phyloP scores from a whole-genome alignment of 2,888 invertebrate genomes.

The Clostera curtula region DNA sequence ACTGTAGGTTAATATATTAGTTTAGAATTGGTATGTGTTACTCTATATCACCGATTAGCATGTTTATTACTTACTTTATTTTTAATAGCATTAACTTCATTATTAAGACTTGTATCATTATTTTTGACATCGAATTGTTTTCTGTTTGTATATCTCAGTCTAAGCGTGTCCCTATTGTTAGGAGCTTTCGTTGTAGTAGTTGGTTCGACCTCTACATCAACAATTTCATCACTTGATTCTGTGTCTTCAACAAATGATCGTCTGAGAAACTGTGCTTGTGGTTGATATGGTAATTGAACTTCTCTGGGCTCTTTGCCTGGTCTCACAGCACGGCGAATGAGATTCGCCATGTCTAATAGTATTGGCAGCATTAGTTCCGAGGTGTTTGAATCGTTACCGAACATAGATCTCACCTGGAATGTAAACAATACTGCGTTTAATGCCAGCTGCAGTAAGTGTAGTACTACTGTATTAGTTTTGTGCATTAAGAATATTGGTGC shows the following conservation, averaged over 20 bases:
- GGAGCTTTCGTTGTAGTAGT: constrained; percentile 25
- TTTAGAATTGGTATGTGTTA: too few relatives aligned
- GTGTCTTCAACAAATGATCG: constrained; percentile 53
- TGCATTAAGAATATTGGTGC: neutral
- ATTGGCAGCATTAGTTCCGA: constrained; percentile 77
- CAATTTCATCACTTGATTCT: constrained; percentile 42
- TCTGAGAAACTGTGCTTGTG: constrained; percentile 45
- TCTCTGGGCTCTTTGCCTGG: constrained; percentile 51
- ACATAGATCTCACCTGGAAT: constrained; percentile 75
- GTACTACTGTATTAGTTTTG: too few relatives aligned
- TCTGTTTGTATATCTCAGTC: constrained; percentile 25
- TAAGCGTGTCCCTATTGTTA: constrained; percentile 36
- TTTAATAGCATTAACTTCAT: constrained; percentile 19
- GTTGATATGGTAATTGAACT: constrained; percentile 30
- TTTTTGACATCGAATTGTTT: constrained; percentile 24
- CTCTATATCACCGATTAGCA: neutral
- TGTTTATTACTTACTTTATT: constrained; percentile 33
- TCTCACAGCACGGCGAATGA: constrained; percentile 70
- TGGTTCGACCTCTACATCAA: constrained; percentile 37
- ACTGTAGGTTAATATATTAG: too few relatives aligned
- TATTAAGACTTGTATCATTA: constrained; percentile 22
- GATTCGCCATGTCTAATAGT: constrained; percentile 78
- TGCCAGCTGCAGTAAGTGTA: neutral
- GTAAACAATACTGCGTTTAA: constrained; percentile 8
- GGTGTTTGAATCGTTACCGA: constrained; percentile 70